Percentiles rank a stretch among this genome's conserved stretches.
Conservation (phyloP, 2,888 invertebrate genomes). For the Apotomis turbidana region DNA sequence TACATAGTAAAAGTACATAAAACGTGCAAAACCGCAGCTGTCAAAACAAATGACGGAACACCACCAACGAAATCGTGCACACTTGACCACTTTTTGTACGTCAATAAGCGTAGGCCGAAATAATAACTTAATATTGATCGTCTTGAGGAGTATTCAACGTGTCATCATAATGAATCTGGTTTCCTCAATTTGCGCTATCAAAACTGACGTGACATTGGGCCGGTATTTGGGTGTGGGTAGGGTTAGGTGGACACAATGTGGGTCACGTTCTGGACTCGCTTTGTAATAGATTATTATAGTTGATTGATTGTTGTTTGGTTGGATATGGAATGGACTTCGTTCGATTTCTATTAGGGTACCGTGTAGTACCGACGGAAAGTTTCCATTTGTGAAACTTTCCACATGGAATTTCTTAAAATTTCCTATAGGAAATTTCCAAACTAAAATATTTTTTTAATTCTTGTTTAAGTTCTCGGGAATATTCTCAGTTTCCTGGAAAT, state of each 20-base stretch:
- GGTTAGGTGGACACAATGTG: conserved; percentile 49
- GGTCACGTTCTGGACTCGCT: conserved; percentile 56
- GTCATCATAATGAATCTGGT: conserved; percentile 28
- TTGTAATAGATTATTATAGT: conserved; percentile 39
- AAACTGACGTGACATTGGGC: conserved; percentile 17
- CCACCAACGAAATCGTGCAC: background rate
- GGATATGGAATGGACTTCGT: background rate
- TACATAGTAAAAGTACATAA: background rate
- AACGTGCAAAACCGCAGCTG: conserved; percentile 6
- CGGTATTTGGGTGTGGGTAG: background rate
- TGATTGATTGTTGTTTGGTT: conserved; percentile 25
- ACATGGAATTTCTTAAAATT: no score
- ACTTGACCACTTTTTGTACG: conserved; percentile 19
- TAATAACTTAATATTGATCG: conserved; percentile 41
- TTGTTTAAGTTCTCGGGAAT: no score
- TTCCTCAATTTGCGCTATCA: conserved; percentile 33
- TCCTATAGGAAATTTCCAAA: no score
- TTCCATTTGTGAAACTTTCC: no score
- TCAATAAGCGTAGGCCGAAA: conserved; percentile 27
- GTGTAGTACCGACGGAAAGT: no score
- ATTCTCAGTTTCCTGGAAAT: no score
- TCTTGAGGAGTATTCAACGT: conserved; percentile 21
- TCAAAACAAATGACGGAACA: conserved; percentile 15
- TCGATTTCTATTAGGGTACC: no score
- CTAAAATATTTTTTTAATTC: no score